These are phyloP conservation scores for Myiopsitta monachus DNA, from an alignment of 2,113 vertebrate genomes.

Conservation along the genomic window DNA sequence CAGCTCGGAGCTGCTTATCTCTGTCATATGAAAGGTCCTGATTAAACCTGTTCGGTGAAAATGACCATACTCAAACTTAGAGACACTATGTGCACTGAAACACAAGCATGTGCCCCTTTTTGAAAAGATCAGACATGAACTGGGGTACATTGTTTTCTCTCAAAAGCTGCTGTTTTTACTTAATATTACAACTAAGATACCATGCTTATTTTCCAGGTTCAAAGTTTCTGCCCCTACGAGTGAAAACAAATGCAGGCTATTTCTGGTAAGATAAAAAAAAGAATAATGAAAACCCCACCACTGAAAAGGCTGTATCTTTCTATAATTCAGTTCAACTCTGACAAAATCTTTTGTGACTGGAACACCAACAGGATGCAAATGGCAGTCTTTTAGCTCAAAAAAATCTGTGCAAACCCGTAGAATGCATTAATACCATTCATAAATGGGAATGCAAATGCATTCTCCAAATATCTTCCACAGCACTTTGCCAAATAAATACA, in stretches of 20 bases:
- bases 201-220: background rate
- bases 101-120: fast-evolving
- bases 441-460: conserved; percentile 37
- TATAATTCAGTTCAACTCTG: conserved; percentile 7
- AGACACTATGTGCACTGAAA: background rate
- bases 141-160: background rate
- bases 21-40: background rate
- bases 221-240: background rate
- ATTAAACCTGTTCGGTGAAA: conserved; percentile 18
- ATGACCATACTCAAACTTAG: background rate
- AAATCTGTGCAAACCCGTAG: conserved; percentile 37
- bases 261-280: background rate
- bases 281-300: background rate
- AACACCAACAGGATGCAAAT: conserved; percentile 42
- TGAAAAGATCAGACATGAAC: background rate
- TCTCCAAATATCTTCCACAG: conserved; percentile 45
- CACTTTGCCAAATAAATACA: conserved; percentile 26
- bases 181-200: background rate
- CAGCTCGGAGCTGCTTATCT: background rate
- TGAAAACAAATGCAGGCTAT: conserved; percentile 22
- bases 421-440: conserved; percentile 22
- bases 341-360: conserved; percentile 30
- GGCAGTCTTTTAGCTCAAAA: conserved; percentile 55
- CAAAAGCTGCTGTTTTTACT: background rate
- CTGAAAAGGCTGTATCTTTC: background rate